These are phyloP conservation scores for Linnaemya tessellans DNA, from an alignment of 2,888 invertebrate species.

Conservation along the genomic window DNA sequence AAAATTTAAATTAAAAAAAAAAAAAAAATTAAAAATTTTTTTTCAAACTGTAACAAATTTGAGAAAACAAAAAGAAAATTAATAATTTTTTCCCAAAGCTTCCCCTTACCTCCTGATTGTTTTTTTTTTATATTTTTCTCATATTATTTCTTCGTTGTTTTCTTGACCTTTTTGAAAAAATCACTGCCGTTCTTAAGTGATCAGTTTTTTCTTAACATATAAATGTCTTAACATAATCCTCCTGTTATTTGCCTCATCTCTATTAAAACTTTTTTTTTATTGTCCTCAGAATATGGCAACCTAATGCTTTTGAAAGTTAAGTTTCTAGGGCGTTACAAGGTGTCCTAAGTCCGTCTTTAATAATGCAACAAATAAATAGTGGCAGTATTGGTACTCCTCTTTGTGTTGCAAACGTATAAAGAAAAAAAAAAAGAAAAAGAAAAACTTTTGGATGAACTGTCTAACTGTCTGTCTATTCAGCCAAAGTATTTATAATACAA, in stretches of 20 bases:
- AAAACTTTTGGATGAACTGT: constrained; percentile 51
- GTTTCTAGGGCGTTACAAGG: constrained; percentile 27
- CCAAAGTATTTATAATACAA: constrained; percentile 50
- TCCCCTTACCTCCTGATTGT: not conserved
- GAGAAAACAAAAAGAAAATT: too few species aligned
- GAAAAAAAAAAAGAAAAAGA: constrained; percentile 16
- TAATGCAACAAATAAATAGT: not conserved
- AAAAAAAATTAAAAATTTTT: too few species aligned
- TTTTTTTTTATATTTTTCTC: not conserved
- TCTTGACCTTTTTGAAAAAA: not conserved
- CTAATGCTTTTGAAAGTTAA: not conserved
- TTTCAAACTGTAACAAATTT: too few species aligned
- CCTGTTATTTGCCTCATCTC: constrained; percentile 1
- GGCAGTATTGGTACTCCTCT: not conserved
- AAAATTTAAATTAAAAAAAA: too few species aligned
- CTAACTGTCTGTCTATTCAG: constrained; percentile 60
- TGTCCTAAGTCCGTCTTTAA: constrained; percentile 35
- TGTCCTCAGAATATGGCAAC: not conserved
- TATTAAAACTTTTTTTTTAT: not conserved
- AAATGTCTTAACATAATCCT: constrained; percentile 3
- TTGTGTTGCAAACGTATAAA: not conserved
- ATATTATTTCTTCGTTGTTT: not conserved
- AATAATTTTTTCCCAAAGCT: too few species aligned
- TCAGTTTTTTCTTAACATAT: not conserved
- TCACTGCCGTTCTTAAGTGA: not conserved